Evolutionary conservation across 1,140 invertebrate genomes (phyloP), one percentile per base, ranked within the genome.

Genomic region (Drosophila tropicalis): DNA sequence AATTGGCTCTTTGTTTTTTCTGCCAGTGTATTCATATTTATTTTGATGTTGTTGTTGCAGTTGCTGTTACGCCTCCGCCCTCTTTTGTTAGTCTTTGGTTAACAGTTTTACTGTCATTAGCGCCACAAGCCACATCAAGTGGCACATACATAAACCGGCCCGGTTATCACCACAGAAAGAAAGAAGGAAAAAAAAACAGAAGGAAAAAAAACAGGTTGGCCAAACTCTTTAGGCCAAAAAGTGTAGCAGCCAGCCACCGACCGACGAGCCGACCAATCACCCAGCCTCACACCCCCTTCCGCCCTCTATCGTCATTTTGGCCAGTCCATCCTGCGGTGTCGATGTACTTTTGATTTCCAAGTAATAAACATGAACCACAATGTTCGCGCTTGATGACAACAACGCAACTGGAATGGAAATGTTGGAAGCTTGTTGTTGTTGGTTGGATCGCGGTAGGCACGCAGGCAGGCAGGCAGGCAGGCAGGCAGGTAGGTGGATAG

Each of bases 281-380:
- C 44, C 17, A 10, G 4, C 44, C 17, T 5, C 6, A 15, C 17
- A 0, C 17, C 9, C 17, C 15, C 15, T 4, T 0, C 17, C 15
- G 1, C 4, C n/a, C 13, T 12, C 40, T 17, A 34, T 63, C 3
- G 60, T 39, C 60, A 47, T 64, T 72, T 58, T 65, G 64, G 32
- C 62, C 62, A 29, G 29, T 25, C 63, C 51, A 68, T 73, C 74
- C 81, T 81, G 77, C 55, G 75, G 76, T 72, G 82, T 86, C 82
- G 83, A 67, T 81, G 82, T 76, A 86, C 82, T 86, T 81, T 86
- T 81, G 78, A 81, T 85, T 84, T 85, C 57, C 78, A 86, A 81
- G 70, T 86, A 81, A 86, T 85, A 85, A 84, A 85, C 77, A 76
- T 76, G 67, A 73, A 51, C 64, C 61, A 51, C 51, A 25, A 25